Evolutionary conservation across 2,797 vertebrate genomes (phyloP).

Genomic region (Podarcis siculus): DNA sequence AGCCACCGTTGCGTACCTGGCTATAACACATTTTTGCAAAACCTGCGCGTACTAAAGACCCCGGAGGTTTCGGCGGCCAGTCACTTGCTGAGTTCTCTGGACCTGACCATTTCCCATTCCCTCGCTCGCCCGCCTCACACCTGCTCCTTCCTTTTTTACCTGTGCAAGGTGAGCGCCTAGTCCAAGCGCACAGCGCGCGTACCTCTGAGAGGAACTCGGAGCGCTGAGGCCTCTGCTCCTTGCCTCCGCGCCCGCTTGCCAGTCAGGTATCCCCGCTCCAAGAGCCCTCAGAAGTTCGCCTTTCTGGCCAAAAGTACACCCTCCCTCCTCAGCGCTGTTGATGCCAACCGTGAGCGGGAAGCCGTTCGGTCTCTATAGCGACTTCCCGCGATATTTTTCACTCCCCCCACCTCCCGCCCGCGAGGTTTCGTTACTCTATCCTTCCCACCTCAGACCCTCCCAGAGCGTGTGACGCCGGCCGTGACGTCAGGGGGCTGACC

Average conservation of each 20-base stretch:
- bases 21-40: not conserved
- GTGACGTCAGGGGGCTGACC: slow-evolving; percentile 23
- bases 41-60: too few relatives aligned
- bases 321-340: not conserved
- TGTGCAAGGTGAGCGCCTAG: not conserved
- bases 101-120: not conserved
- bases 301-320: too few relatives aligned
- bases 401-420: slow-evolving; percentile 5
- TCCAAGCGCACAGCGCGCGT: too few relatives aligned
- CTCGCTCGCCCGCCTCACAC: not conserved
- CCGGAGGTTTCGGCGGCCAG: not conserved
- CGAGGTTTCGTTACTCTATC: not conserved
- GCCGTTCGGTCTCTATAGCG: slow-evolving; percentile 77
- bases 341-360: not conserved
- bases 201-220: not conserved
- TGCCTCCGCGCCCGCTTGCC: not conserved
- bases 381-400: slow-evolving; percentile 77
- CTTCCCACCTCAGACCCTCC: slow-evolving; percentile 43
- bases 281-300: not conserved
- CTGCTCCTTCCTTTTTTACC: not conserved
- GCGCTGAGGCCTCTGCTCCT: not conserved
- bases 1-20: not conserved
- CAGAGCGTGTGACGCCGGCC: slow-evolving; percentile 11
- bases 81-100: not conserved
- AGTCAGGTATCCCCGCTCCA: not conserved